Evolutionary conservation across 2,888 invertebrate species (phyloP).

Genomic region (Trissonchulus latispiculum): DNA sequence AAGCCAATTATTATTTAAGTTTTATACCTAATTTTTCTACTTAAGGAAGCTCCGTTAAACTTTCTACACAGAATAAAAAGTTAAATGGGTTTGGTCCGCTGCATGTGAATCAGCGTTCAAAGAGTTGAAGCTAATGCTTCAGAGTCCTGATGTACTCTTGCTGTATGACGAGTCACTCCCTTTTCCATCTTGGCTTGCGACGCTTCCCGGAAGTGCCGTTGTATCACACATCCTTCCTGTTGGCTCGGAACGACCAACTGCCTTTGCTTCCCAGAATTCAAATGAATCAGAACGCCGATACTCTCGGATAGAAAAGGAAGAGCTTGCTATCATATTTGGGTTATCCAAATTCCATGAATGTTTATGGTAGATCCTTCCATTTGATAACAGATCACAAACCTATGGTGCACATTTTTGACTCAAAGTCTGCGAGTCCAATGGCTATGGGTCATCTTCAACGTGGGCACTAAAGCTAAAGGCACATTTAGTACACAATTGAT

Average conservation of each 20-base stretch:
- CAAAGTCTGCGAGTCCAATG: slow-evolving; percentile 31
- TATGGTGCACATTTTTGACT: slow-evolving; percentile 28
- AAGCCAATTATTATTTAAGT: slow-evolving; percentile 23
- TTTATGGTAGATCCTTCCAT: slow-evolving; percentile 39
- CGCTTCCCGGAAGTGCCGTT: no score
- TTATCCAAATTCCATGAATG: slow-evolving; percentile 37
- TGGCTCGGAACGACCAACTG: no score
- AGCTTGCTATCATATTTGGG: slow-evolving; percentile 39
- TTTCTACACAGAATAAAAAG: slow-evolving; percentile 24
- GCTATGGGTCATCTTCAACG: slow-evolving; percentile 33
- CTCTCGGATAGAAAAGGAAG: not conserved
- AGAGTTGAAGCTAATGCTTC: slow-evolving; percentile 29
- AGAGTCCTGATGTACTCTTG: slow-evolving; percentile 28
- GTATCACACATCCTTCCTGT: no score
- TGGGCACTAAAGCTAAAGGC: slow-evolving; percentile 36
- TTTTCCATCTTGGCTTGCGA: not conserved
- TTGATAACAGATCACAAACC: slow-evolving; percentile 27
- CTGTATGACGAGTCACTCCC: slow-evolving; percentile 31
- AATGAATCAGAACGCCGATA: not conserved
- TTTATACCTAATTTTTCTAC: slow-evolving; percentile 30
- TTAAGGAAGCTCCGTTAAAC: slow-evolving; percentile 26
- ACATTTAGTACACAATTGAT: slow-evolving; percentile 32
- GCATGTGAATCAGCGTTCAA: slow-evolving; percentile 21
- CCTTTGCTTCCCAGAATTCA: not conserved
- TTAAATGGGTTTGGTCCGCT: slow-evolving; percentile 22